Percentiles rank a stretch among this genome's conserved stretches.
Conservation (phyloP, 1,140 invertebrate genomes). For the Pomacea maculata region DNA sequence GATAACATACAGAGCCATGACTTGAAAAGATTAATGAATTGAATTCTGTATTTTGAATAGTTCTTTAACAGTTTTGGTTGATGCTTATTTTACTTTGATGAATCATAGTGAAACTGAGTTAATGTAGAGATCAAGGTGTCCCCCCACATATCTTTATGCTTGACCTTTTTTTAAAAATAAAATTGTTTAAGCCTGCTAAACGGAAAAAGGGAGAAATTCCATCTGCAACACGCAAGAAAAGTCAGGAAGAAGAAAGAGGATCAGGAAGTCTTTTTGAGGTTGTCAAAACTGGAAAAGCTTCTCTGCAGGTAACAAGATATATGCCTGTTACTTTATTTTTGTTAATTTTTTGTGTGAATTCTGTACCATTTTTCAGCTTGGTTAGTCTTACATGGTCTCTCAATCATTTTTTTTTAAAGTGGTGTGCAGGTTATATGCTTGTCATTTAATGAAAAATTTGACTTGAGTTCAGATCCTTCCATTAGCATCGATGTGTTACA, state of each 20-base stretch:
- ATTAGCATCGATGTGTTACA: too few species aligned
- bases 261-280: slow-evolving; percentile 66
- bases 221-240: slow-evolving; percentile 24
- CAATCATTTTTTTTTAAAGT: not conserved
- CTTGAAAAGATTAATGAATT: too few species aligned
- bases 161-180: not conserved
- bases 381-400: too few species aligned
- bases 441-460: not conserved
- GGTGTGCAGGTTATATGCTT: not conserved
- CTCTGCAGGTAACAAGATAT: slow-evolving; percentile 57
- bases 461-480: too few species aligned
- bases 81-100: too few species aligned
- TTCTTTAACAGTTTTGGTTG: not conserved
- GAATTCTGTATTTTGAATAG: not conserved
- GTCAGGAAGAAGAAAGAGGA: slow-evolving; percentile 42
- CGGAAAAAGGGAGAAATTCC: slow-evolving; percentile 26
- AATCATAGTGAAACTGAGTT: too few species aligned
- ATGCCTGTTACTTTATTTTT: too few species aligned
- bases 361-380: too few species aligned
- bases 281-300: slow-evolving; percentile 63
- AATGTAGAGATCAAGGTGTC: too few species aligned
- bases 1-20: too few species aligned
- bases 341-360: too few species aligned
- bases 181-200: slow-evolving; percentile 20
- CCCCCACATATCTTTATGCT: too few species aligned